Base-by-base conservation (phyloP, 2,888 invertebrate genomes). In the Eumerus sabulonum region DNA sequence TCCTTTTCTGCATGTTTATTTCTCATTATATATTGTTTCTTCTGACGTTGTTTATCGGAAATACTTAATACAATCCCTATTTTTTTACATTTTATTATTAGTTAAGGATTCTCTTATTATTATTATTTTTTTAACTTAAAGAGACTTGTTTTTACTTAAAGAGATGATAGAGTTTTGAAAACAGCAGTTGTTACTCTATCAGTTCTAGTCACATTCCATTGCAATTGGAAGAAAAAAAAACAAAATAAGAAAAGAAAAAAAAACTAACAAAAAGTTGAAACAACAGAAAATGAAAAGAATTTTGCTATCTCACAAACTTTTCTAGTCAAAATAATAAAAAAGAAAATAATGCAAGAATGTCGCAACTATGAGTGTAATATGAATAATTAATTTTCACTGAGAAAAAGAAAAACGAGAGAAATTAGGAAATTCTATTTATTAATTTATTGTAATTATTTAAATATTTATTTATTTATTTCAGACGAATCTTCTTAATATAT, bases 321-420 rank as follows among this genome's bases (percentile, higher is more conserved):
- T 82, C 83, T 84, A 84, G 84, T 84, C 84, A 84, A 81, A 27
- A 82, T 82, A 82, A 27, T 4, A 27, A 27, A 27, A 27, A 27
- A 27, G 7, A 27, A 2, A 27, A 27, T 4, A 7, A 27, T 4
- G 27, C 7, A 27, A 27, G 27, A 27, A 4, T 51, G 51, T 63
- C 63, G 64, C 57, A 71, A 59, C 59, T 54, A 40, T 53, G 44
- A 64, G 74, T 79, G 74, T 79, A 74, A 79, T 79, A 79, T 79
- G 27, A 27, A 7, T 64, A 44, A 59, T 47, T 63, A 66, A 35
- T 76, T 76, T 76, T 45, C 63, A 56, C 27, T 40, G n/a, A 42
- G 51, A 38, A 64, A 74, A 76, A 68, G 3, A 7, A 27, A 7
- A 27, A 27, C 27, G 27, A 27, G 7, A 71, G 71, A 76, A 53